phyloP scores from a whole-genome alignment of 2,797 vertebrate genomes.

The Simalia tracyae region DNA sequence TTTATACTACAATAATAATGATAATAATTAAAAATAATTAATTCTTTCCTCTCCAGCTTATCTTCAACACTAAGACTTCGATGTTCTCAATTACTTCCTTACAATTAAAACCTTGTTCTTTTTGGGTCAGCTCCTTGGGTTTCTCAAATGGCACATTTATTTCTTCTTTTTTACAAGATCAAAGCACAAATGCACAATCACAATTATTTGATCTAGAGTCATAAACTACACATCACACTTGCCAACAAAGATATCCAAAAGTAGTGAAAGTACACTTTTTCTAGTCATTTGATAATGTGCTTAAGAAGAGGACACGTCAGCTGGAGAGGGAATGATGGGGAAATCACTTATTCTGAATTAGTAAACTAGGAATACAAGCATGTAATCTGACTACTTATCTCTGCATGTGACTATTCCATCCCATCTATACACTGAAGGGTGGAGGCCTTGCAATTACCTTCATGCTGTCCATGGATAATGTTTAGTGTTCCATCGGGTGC shows the following conservation, averaged over 20 bases:
- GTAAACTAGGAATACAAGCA: neutral
- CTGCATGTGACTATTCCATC: neutral
- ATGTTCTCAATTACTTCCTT: neutral
- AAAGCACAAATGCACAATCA: neutral
- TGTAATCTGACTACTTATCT: neutral
- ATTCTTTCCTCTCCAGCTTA: neutral
- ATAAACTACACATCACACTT: neutral
- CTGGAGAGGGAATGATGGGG: neutral
- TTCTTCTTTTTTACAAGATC: neutral
- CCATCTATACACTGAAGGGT: neutral
- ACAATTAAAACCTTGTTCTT: neutral
- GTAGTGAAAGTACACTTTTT: neutral
- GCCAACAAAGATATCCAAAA: neutral
- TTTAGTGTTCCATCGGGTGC: conserved; percentile 92
- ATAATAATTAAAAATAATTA: too few species aligned
- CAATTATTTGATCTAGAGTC: neutral
- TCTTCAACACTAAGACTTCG: too few species aligned
- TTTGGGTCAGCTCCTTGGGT: neutral
- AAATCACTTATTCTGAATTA: neutral
- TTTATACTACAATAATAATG: neutral
- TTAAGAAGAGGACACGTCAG: neutral
- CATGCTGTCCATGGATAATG: conserved; percentile 92
- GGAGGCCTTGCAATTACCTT: conserved; percentile 72
- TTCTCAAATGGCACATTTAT: neutral
- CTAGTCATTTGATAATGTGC: neutral